phyloP scores from a whole-genome alignment of 2,113 vertebrate species.

The Chaetorhynchus papuensis region DNA sequence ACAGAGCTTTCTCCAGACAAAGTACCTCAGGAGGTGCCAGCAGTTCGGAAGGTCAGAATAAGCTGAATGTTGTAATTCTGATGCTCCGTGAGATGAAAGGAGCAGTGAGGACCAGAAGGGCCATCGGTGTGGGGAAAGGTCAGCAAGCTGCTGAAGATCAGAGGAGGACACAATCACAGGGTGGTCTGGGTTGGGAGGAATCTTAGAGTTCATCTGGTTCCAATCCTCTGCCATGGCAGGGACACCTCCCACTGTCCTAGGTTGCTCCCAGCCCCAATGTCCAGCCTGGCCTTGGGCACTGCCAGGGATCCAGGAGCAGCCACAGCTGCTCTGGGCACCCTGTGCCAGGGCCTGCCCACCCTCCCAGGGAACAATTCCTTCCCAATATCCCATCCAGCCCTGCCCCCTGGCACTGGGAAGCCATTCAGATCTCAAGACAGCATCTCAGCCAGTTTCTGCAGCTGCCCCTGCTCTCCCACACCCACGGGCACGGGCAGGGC shows the following conservation, averaged over 20 bases:
- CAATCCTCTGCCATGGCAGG: neutral
- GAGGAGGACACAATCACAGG: neutral
- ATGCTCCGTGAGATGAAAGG: accelerated
- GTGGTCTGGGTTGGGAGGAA: neutral
- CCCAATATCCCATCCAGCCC: accelerated
- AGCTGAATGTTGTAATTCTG: neutral
- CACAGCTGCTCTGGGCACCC: neutral
- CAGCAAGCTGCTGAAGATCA: neutral
- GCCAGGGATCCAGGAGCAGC: neutral
- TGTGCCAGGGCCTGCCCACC: neutral
- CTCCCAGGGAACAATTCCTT: accelerated
- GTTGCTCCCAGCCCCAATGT: accelerated
- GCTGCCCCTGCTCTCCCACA: accelerated
- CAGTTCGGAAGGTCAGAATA: neutral
- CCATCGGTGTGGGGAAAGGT: neutral
- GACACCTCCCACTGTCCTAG: neutral
- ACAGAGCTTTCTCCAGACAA: slow-evolving; percentile 9
- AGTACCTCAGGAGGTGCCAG: neutral
- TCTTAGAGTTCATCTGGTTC: accelerated
- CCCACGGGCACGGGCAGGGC: neutral
- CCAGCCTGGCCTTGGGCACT: neutral
- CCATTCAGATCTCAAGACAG: neutral
- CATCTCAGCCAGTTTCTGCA: neutral
- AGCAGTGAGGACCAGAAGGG: neutral
- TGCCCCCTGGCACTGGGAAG: neutral